phyloP scores from a whole-genome alignment of 2,797 vertebrate species.

The Menidia menidia region DNA sequence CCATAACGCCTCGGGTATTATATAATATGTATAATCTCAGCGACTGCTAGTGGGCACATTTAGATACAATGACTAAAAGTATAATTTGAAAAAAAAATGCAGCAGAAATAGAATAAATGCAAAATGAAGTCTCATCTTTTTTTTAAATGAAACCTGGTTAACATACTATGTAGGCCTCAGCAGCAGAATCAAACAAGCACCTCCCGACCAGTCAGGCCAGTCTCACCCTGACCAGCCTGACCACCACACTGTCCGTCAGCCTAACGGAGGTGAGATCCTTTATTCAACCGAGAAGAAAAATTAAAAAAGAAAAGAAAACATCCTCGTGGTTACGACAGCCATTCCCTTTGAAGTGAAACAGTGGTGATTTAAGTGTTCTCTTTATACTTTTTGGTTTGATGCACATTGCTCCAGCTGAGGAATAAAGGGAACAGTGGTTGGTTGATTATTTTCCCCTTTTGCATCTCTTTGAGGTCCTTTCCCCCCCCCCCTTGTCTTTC shows the following conservation, averaged over 20 bases:
- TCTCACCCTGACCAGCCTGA: slow-evolving; percentile 30
- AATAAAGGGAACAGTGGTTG: slow-evolving; percentile 83
- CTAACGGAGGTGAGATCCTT: slow-evolving; percentile 48
- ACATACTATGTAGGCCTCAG: slow-evolving; percentile 77
- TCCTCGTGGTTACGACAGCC: slow-evolving; percentile 72
- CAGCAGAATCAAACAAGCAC: slow-evolving; percentile 61
- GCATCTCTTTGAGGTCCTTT: slow-evolving; percentile 53
- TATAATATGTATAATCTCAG: slow-evolving; percentile 81
- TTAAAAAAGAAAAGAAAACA: slow-evolving; percentile 37
- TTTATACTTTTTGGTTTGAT: slow-evolving; percentile 84
- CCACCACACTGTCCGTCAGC: slow-evolving; percentile 38
- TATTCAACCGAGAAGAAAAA: slow-evolving; percentile 53
- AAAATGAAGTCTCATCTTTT: slow-evolving; percentile 76
- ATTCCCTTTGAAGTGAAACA: slow-evolving; percentile 78
- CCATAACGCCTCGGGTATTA: slow-evolving; percentile 76
- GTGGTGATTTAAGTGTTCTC: slow-evolving; percentile 72
- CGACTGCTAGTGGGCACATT: slow-evolving; percentile 78
- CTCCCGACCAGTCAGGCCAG: slow-evolving; percentile 22
- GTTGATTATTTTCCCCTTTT: slow-evolving; percentile 54
- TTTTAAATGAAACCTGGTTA: slow-evolving; percentile 78
- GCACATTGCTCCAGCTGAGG: slow-evolving; percentile 77
- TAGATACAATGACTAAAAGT: slow-evolving; percentile 80
- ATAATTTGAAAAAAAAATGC: slow-evolving; percentile 60
- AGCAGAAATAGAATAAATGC: slow-evolving; percentile 78
- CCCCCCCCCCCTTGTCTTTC: slow-evolving; percentile 47